phyloP scores from a whole-genome alignment of 2,888 invertebrate genomes.

The Stratiomys singularior region DNA sequence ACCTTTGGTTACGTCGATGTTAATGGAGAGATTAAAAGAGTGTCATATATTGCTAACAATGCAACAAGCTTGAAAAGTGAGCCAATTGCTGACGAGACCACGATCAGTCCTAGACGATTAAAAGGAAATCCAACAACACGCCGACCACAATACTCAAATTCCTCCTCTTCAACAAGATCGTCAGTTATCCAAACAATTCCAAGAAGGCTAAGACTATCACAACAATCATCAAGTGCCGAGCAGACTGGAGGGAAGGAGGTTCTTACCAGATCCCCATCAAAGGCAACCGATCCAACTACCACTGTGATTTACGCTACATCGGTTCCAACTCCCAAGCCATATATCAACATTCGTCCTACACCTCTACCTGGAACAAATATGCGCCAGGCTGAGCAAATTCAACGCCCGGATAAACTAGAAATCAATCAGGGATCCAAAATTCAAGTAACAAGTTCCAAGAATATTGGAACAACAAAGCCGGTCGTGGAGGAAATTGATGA shows the following conservation, averaged over 20 bases:
- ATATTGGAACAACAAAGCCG: conserved; percentile 64
- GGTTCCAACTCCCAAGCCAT: conserved; percentile 54
- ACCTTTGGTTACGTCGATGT: conserved; percentile 85
- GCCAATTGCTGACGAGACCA: conserved; percentile 58
- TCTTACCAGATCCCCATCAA: not conserved
- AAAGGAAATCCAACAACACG: conserved; percentile 68
- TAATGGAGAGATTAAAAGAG: conserved; percentile 80
- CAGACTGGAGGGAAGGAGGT: not conserved
- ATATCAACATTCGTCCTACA: conserved; percentile 55
- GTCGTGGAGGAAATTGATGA: conserved; percentile 68
- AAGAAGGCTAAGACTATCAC: conserved; percentile 66
- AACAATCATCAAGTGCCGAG: conserved; percentile 55
- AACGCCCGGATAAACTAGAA: conserved; percentile 54
- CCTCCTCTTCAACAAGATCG: conserved; percentile 69
- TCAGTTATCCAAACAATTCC: conserved; percentile 75
- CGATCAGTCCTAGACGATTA: conserved; percentile 63
- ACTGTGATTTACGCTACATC: conserved; percentile 57
- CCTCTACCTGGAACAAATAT: conserved; percentile 49
- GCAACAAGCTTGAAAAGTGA: conserved; percentile 65
- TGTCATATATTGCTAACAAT: conserved; percentile 74
- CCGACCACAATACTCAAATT: conserved; percentile 64
- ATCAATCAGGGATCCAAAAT: conserved; percentile 53
- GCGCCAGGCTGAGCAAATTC: conserved; percentile 50
- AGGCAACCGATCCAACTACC: conserved; percentile 54
- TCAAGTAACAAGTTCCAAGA: conserved; percentile 46